phyloP scores from a whole-genome alignment of 2,888 invertebrate genomes.

The Stenolophus ochropezus region DNA sequence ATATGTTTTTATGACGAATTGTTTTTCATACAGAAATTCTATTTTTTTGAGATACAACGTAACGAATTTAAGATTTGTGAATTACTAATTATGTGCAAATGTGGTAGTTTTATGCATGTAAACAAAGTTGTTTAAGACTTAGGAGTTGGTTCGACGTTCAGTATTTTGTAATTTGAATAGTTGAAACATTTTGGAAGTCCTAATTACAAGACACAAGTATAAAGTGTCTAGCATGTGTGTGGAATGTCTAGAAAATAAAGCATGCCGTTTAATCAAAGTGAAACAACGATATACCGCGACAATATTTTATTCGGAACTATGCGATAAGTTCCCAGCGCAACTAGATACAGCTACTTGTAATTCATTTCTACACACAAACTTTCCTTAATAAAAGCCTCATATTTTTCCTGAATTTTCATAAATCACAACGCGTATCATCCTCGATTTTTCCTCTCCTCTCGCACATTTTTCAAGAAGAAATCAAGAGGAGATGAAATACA shows the following conservation, averaged over 20 bases:
- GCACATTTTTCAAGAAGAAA: background rate
- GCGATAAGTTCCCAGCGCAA: slow-evolving; percentile 12
- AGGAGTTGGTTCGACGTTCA: too few species aligned
- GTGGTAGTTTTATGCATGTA: too few species aligned
- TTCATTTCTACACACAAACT: slow-evolving; percentile 45
- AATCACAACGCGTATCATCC: slow-evolving; percentile 39
- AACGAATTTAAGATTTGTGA: too few species aligned
- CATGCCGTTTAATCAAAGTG: slow-evolving; percentile 4
- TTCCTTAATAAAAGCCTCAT: slow-evolving; percentile 49
- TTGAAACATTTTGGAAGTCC: background rate
- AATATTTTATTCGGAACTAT: slow-evolving; percentile 43
- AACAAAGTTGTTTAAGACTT: too few species aligned
- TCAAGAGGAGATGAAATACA: background rate
- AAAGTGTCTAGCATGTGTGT: background rate
- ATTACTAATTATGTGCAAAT: too few species aligned
- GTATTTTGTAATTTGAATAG: background rate
- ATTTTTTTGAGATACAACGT: too few species aligned
- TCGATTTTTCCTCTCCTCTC: background rate
- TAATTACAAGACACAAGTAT: background rate
- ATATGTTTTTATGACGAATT: too few species aligned
- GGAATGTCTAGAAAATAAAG: slow-evolving; percentile 7
- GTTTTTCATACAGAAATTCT: too few species aligned
- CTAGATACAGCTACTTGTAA: slow-evolving; percentile 47
- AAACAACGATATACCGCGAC: background rate
- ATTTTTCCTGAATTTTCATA: slow-evolving; percentile 47